Evolutionary conservation across 2,888 invertebrate genomes (phyloP), one percentile per base, ranked within the genome.

Genomic region (Drosophila acutilabella): DNA sequence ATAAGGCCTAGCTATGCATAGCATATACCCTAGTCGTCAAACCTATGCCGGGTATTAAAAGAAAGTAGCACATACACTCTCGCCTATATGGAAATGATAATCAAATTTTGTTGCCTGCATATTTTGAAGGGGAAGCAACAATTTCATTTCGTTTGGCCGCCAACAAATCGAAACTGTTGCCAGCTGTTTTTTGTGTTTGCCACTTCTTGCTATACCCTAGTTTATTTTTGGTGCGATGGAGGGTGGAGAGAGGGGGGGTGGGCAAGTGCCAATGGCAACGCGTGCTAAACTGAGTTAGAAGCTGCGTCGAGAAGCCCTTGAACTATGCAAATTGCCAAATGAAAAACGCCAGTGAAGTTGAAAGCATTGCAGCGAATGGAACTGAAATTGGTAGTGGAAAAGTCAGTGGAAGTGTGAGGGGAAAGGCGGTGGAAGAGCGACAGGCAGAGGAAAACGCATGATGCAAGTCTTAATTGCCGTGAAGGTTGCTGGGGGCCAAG

Each of bases 261-360:
- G 57, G 52, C 76, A 75, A 74, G 54, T 67, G 60, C 42, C 71
- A 66, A 57, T 66, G 72, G 73, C 59, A 56, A 42, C 62, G 69
- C 44, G 65, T 45, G 57, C 53, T 62, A 75, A 79, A 81, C 64
- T 52, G 72, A 67, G 82, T 80, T 82, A 74, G 71, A 41, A 60
- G 51, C 71, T 48, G 50, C 50, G 54, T 52, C 48, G 64, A 54
- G 65, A 56, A 83, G 84, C 69, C 87, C 82, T 83, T 83, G 82
- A 83, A 80, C 83, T 81, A 85, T 83, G 83, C 80, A 81, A 88
- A 85, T 74, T 88, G 81, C 47, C 56, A 77, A 73, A 79, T 71
- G 79, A 74, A 86, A 75, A 82, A 78, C 64, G 86, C 62, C 66
- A 74, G 36, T 64, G 53, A 71, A 62, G 62, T 74, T 53, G 59